A percentile compares a stretch with the other conserved stretches of the same genome.
Evolutionary conservation across 2,113 vertebrate species (phyloP).

Genomic region (Hypanus sabinus): DNA sequence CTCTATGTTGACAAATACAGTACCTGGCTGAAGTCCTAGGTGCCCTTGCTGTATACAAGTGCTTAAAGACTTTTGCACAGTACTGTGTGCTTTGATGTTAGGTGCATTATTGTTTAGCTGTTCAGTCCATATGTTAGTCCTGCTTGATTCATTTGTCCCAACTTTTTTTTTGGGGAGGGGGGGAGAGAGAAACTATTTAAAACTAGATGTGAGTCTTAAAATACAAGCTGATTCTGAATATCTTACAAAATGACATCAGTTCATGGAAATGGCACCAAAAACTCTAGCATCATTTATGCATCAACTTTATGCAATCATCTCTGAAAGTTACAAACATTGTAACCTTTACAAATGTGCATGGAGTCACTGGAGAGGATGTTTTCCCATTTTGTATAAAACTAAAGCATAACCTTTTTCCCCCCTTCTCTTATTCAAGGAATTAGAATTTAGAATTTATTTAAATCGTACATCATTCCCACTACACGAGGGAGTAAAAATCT

Average conservation of each 20-base stretch:
- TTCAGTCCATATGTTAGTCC: not conserved
- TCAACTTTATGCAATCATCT: not conserved
- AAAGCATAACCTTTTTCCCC: not conserved
- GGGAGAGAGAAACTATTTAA: not conserved
- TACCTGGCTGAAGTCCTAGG: no score
- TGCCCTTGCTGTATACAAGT: no score
- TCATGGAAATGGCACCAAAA: not conserved
- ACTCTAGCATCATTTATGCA: no score
- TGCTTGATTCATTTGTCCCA: not conserved
- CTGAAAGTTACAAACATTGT: not conserved
- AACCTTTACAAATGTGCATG: not conserved
- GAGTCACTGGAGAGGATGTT: not conserved
- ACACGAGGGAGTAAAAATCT: no score
- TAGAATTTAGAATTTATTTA: no score
- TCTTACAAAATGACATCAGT: not conserved
- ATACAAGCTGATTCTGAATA: not conserved
- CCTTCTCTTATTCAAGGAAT: not conserved
- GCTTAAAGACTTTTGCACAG: no score
- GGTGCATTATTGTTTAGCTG: not conserved
- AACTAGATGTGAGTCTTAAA: not conserved
- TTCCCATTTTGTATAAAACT: not conserved
- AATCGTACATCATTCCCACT: no score
- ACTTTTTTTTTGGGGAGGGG: no score
- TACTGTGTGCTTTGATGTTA: not conserved
- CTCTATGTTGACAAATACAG: no score